Conservation (phyloP, 2,113 vertebrate species). For the Hydrolagus affinis region DNA sequence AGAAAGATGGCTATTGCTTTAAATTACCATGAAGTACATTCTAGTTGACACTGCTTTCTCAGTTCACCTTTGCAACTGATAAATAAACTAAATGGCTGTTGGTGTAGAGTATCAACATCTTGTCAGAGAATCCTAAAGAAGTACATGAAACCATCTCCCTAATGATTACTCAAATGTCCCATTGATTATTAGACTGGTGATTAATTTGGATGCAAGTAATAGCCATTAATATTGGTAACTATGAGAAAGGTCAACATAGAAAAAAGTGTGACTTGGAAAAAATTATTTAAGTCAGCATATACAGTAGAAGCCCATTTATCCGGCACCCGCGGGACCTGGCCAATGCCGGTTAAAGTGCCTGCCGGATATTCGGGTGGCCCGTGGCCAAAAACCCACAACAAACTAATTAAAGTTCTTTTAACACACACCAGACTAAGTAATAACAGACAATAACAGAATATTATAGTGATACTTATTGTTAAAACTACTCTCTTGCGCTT, state of each 20-base stretch:
- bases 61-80: constrained; percentile 13
- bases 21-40: not conserved
- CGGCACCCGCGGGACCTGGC: too few relatives aligned
- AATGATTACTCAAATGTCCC: constrained; percentile 12
- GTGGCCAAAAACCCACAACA: too few relatives aligned
- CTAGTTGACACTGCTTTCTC: not conserved
- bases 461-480: too few relatives aligned
- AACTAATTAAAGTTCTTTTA: too few relatives aligned
- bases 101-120: not conserved
- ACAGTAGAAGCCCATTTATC: too few relatives aligned
- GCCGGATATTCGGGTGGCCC: too few relatives aligned
- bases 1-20: too few relatives aligned
- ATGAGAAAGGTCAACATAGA: constrained; percentile 9
- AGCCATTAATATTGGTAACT: not conserved
- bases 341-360: too few relatives aligned
- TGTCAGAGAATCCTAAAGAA: too few relatives aligned
- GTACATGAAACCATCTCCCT: not conserved
- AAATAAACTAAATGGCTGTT: not conserved
- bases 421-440: too few relatives aligned
- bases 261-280: not conserved
- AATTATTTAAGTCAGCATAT: not conserved
- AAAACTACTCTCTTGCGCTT: too few relatives aligned
- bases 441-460: too few relatives aligned
- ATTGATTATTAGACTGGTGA: constrained; percentile 13
- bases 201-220: constrained; percentile 9